Evolutionary conservation across 2,888 invertebrate genomes (phyloP).

Genomic region (Melipona beecheii): DNA sequence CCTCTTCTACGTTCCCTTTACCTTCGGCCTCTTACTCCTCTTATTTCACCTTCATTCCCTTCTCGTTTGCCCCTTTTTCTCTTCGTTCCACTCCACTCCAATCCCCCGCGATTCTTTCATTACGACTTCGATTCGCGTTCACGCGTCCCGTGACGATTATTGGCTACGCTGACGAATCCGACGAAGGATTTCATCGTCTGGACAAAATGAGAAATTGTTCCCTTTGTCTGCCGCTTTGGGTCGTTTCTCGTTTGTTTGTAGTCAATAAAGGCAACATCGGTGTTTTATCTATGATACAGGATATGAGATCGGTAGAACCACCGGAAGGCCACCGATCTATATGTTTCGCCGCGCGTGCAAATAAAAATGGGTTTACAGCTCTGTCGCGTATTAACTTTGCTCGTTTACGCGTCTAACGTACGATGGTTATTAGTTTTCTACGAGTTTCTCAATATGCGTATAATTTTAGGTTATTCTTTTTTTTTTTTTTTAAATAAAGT

Average conservation of each 20-base stretch:
- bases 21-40: slow-evolving; percentile 40
- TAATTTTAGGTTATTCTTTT: background rate
- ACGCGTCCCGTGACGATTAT: slow-evolving; percentile 76
- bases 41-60: background rate
- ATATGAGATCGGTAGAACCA: background rate
- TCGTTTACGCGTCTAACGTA: background rate
- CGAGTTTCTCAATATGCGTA: no score
- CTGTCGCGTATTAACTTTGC: background rate
- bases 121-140: slow-evolving; percentile 68
- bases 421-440: no score
- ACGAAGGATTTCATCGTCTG: slow-evolving; percentile 50
- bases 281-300: background rate
- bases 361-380: background rate
- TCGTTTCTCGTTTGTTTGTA: background rate
- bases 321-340: background rate
- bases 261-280: background rate
- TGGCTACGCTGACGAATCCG: slow-evolving; percentile 70
- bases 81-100: slow-evolving; percentile 50
- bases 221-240: background rate
- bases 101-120: slow-evolving; percentile 75
- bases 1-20: slow-evolving; percentile 62
- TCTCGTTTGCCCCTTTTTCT: background rate
- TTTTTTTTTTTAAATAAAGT: background rate
- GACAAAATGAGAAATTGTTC: slow-evolving; percentile 25
- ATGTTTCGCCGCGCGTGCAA: background rate